Evolutionary conservation across 2,113 vertebrate genomes (phyloP), one percentile per base, ranked within the genome.

Genomic region (Opisthocomus hoazin): DNA sequence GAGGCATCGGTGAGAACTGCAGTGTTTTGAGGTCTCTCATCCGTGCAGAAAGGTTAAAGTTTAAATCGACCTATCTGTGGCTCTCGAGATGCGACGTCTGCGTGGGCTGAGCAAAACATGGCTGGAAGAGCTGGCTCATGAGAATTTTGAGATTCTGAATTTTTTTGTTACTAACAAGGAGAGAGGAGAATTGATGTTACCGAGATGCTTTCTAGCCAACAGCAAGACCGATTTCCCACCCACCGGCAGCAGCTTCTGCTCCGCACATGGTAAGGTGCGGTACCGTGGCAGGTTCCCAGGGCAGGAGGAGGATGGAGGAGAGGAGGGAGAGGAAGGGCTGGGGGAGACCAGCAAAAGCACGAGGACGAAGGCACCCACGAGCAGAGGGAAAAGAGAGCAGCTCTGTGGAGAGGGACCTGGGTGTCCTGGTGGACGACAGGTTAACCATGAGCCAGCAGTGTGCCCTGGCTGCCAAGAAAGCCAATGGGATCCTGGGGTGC

Each of bases 291-390:
- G 24, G 41, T 20, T 26, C 20, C 2, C 13, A 30, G 37, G 17
- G 9, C 41, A 41, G 39, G 39, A 68, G 56, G 43, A 46, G 17
- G 32, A 41, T 0, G 6, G 60, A 74, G 61, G 60, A 32, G 29
- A 15, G 22, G 43, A 34, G 5, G 43, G 36, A 64, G 41, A 71
- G 43, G 36, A 57, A 37, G 6, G 50, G 36, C 26, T 50, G 36
- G 11, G 73, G 58, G 26, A 57, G 50, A 73, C 9, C 30, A 88
- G n/a, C 3, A 8, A 50, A 41, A 57, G 16, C 43, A 56, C 0
- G 12, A 57, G 18, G 36, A 18, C 1, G 1, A 86, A 60, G 46
- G 15, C 39, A 53, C 13, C 3, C 4, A 37, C 0, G 4, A n/a
- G 17, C 0, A 0, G 34, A 65, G 30, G 22, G 39, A 48, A 36